Evolutionary conservation across 2,113 vertebrate genomes (phyloP), one percentile per base, ranked within the genome.

Genomic region (Perccottus glenii): DNA sequence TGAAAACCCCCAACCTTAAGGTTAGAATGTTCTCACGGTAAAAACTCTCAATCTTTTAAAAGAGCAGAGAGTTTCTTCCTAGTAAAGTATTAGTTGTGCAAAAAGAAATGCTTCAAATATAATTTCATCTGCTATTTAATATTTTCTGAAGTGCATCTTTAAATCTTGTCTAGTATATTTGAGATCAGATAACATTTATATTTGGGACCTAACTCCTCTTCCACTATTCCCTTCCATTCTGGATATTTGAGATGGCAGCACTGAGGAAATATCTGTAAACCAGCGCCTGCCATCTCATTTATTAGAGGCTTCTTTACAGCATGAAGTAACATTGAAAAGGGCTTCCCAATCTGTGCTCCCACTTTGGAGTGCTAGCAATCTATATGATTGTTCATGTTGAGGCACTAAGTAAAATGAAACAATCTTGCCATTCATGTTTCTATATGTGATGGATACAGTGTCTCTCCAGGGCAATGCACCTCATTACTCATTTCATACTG

Each of bases 151-250:
- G 73, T 67, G 73, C 51, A 61, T 75, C 74, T 69, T 27, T 63
- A 65, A 70, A 69, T 76, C 67, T 11, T 70, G 68, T 40, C n/a
- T 56, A 6, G 57, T 71, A 70, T 62, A 56, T 67, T 52, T 58
- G 40, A 68, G 67, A 87, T 87, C 85, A 77, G 81, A 86, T 87
- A 86, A 77, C 73, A 70, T 89, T 89, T 87, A 87, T 88, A 77
- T 85, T 57, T 53, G 51, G 67, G 62, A 87, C 75, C 84, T 84
- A 81, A 84, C 78, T 85, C 79, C 68, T 83, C 70, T 77, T 70
- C 69, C 70, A 74, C 75, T 84, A 75, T 82, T 79, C 80, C 74
- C 83, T 75, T 89, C 81, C 75, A 81, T 88, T 81, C 83, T 85
- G 79, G 80, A 85, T 86, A 91, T 85, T 81, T 76, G 84, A 85